phyloP scores from a whole-genome alignment of 2,113 vertebrate species.

The Perca schrenkii region DNA sequence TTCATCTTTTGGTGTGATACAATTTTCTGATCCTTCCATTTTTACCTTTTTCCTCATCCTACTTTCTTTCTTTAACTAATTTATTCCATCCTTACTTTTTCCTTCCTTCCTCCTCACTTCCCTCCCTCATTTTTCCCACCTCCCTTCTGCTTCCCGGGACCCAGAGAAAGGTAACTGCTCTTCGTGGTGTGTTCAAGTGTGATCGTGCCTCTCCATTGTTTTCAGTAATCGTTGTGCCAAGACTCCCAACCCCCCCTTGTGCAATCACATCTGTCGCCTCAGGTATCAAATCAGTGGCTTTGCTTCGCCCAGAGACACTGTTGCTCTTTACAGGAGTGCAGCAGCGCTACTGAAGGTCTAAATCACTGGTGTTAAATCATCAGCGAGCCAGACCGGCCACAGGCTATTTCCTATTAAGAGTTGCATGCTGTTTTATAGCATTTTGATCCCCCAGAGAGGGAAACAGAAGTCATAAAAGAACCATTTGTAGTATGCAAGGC shows the following conservation, averaged over 20 bases:
- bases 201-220: slow-evolving; percentile 35
- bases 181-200: slow-evolving; percentile 16
- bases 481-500: slow-evolving; percentile 68
- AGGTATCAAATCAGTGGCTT: slow-evolving; percentile 43
- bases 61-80: background rate
- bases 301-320: slow-evolving; percentile 42
- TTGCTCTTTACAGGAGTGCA: slow-evolving; percentile 50
- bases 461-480: slow-evolving; percentile 68
- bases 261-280: slow-evolving; percentile 45
- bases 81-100: slow-evolving; percentile 8
- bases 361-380: slow-evolving; percentile 61
- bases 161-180: slow-evolving; percentile 82
- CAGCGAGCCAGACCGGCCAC: slow-evolving; percentile 48
- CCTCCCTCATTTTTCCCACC: background rate
- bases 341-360: slow-evolving; percentile 34
- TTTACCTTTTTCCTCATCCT: background rate
- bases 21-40: background rate
- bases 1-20: background rate
- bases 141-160: slow-evolving; percentile 62
- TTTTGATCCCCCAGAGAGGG: slow-evolving; percentile 60
- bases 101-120: background rate
- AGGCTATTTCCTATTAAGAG: slow-evolving; percentile 64
- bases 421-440: slow-evolving; percentile 67
- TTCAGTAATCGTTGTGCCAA: slow-evolving; percentile 41
- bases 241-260: background rate